Percentiles rank a stretch among this genome's conserved stretches.
Conservation (phyloP, 2,113 vertebrate species). For the Corvus hawaiiensis region DNA sequence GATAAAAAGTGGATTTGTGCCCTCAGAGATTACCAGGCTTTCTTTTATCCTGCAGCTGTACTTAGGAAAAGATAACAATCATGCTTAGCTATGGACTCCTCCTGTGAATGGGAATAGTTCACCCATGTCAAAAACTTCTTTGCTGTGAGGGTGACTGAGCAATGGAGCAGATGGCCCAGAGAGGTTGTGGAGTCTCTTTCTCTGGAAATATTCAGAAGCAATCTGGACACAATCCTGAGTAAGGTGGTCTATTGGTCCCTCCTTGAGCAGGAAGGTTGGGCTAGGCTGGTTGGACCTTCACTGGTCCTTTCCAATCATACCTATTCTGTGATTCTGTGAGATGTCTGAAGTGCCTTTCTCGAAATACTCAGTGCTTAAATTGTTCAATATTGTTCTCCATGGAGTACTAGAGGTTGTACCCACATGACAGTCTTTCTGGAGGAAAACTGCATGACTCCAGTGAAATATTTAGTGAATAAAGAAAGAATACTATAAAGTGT, state of each 20-base stretch:
- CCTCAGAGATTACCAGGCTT: not conserved
- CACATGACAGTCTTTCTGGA: not conserved
- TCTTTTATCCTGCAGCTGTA: not conserved
- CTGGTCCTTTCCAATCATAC: not conserved
- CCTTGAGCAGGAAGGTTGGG: not conserved
- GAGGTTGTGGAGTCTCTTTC: not conserved
- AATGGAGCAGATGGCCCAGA: not conserved
- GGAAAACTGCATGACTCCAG: not conserved
- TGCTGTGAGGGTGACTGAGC: not conserved
- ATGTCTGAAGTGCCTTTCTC: not conserved
- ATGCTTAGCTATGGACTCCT: not conserved
- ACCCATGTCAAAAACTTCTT: not conserved
- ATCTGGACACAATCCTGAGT: not conserved
- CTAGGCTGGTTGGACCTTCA: not conserved
- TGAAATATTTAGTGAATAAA: not conserved
- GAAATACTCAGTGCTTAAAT: not conserved
- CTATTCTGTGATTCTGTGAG: not conserved
- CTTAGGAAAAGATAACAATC: not conserved
- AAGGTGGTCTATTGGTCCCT: not conserved
- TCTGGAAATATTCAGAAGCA: not conserved
- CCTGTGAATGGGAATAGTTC: not conserved
- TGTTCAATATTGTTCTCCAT: not conserved
- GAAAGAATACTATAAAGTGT: not conserved
- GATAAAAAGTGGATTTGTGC: not conserved
- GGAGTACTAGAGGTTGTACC: not conserved